These are phyloP conservation scores for Sinocyclocheilus grahami DNA, from an alignment of 2,113 vertebrate species.

Conservation along the genomic window DNA sequence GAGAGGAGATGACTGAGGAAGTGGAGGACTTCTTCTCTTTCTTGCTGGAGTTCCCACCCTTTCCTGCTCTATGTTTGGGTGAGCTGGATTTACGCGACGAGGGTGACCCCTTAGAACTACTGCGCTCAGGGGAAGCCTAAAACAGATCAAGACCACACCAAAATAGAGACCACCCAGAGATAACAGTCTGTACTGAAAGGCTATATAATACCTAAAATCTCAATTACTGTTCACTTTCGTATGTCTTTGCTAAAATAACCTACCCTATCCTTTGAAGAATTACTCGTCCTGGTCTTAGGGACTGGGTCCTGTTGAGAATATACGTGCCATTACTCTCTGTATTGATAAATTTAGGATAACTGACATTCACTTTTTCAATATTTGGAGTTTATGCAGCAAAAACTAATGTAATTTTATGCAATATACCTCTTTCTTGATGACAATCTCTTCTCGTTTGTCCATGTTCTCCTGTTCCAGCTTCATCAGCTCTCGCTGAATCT, in stretches of 20 bases:
- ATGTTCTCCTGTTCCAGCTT: conserved; percentile 96
- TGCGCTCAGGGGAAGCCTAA: conserved; percentile 88
- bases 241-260: background rate
- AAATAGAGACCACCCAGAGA: background rate
- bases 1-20: conserved; percentile 76
- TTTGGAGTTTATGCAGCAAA: background rate
- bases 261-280: conserved; percentile 61
- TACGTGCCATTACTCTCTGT: background rate
- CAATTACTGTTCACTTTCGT: too few species aligned
- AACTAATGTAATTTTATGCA: too few species aligned
- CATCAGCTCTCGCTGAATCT: conserved; percentile 98
- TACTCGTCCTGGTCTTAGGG: conserved; percentile 64
- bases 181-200: background rate
- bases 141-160: conserved; percentile 22
- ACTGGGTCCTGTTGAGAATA: conserved; percentile 53
- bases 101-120: conserved; percentile 86
- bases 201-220: background rate
- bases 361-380: background rate
- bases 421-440: conserved; percentile 90
- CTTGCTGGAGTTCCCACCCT: conserved; percentile 81
- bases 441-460: conserved; percentile 96
- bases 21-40: conserved; percentile 87
- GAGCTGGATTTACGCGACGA: conserved; percentile 90
- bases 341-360: too few species aligned
- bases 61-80: conserved; percentile 89